Base-by-base conservation (phyloP, 2,888 invertebrate species). In the Epinotia demarniana region DNA sequence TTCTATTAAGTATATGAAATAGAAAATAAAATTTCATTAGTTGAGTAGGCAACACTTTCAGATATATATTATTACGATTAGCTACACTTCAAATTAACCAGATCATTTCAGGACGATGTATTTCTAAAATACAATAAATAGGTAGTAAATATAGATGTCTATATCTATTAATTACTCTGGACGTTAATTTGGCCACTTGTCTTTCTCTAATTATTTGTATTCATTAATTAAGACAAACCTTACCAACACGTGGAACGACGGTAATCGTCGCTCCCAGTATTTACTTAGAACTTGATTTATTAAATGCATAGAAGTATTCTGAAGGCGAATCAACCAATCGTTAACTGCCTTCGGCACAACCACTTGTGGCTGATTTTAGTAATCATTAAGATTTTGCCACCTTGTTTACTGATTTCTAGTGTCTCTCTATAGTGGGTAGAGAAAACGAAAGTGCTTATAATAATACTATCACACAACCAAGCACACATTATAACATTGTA, bases 171-270 rank as follows among this genome's bases (percentile, higher is more conserved):
- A 81, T 80, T 82, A 80, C 77, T 82, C 88, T 92, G 93, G 93
- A 93, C 92, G 93, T 89, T 89, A 91, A 92, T 93, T 93, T 93
- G 93, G 93, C 93, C 92, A 89, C 93, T 89, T 90, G 90, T 92
- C 88, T 88, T 89, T 89, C 85, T 86, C 81, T 88, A 84, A 88
- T 86, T 87, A 87, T 80, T 79, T 80, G 79, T 82, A 81, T 82
- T 85, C 83, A 84, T 84, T 85, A 82, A 85, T 84, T 85, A 82
- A 82, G 84, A 85, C 84, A 85, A 85, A 84, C 81, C 81, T 83
- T 81, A 75, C 69, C 72, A 79, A 76, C 60, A 66, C 58, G 69
- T 75, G 74, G 71, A 72, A 69, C 73, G 67, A 76, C 55, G 39
- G 23, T 74, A 55, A 57, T 18, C 43, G 33, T 70, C 27, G 58